Percentiles rank a stretch among this genome's conserved stretches.
Conservation (phyloP, 2,888 invertebrate species). For the Lochmaea capreae region DNA sequence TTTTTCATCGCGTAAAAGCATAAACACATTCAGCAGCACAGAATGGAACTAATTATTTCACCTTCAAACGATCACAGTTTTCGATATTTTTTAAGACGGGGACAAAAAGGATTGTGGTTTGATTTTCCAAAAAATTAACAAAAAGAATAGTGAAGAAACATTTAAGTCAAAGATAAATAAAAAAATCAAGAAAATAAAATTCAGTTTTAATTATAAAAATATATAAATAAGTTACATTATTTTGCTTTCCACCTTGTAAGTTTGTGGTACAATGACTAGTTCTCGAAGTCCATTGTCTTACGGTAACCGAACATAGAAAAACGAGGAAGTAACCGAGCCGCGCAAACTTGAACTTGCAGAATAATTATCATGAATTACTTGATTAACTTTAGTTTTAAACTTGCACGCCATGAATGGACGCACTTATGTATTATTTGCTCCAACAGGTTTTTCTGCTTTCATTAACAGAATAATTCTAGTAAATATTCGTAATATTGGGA, state of each 20-base stretch:
- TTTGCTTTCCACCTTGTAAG: constrained; percentile 26
- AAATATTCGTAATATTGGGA: neutral
- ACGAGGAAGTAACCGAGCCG: constrained; percentile 37
- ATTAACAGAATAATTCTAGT: constrained; percentile 9
- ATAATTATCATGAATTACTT: constrained; percentile 34
- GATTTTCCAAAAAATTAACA: too few relatives aligned
- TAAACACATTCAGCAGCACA: too few relatives aligned
- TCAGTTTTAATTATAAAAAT: too few relatives aligned
- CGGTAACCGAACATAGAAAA: constrained; percentile 34
- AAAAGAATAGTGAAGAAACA: too few relatives aligned
- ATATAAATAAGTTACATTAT: neutral
- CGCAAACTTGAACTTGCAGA: constrained; percentile 39
- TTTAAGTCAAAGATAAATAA: too few relatives aligned
- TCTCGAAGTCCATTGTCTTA: constrained; percentile 32
- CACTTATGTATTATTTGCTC: constrained; percentile 16
- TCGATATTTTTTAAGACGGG: too few relatives aligned
- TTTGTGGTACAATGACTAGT: constrained; percentile 4
- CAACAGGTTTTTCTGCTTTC: neutral
- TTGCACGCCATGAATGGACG: constrained; percentile 11
- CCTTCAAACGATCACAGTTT: too few relatives aligned
- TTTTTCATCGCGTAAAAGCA: too few relatives aligned
- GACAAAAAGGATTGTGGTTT: too few relatives aligned
- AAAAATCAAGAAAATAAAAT: too few relatives aligned
- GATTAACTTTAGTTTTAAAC: constrained; percentile 32
- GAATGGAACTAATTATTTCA: too few relatives aligned